Percentiles rank a stretch among this genome's conserved stretches.
Evolutionary conservation across 2,113 vertebrate genomes (phyloP).

Genomic region (Amia ocellicauda): DNA sequence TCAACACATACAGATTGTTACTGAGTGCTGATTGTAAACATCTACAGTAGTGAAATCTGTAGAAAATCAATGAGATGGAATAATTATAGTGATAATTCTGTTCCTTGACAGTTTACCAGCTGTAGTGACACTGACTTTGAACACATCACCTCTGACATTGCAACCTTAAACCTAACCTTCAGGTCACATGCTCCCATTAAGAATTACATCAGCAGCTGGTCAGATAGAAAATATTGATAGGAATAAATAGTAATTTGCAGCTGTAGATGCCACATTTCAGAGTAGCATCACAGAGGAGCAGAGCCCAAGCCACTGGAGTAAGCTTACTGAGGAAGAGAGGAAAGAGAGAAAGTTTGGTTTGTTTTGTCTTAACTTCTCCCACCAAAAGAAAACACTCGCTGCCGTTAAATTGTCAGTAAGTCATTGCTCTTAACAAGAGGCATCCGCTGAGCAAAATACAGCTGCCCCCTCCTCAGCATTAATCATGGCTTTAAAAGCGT

Average conservation of each 20-base stretch:
- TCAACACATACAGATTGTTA: no score
- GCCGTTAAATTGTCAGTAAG: background rate
- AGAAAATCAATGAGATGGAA: no score
- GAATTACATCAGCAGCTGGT: background rate
- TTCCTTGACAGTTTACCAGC: no score
- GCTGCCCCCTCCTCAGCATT: conserved; percentile 32
- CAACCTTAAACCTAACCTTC: background rate
- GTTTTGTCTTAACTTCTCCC: background rate
- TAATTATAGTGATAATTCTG: no score
- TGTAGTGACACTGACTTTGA: background rate
- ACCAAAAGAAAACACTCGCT: background rate
- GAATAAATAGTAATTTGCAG: background rate
- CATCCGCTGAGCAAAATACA: conserved; percentile 4
- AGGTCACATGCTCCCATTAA: background rate
- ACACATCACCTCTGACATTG: background rate
- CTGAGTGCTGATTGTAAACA: no score
- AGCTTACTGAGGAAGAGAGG: background rate
- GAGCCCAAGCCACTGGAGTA: background rate
- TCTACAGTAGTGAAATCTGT: no score
- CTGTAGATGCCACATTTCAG: background rate
- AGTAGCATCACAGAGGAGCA: background rate
- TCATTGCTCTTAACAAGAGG: background rate
- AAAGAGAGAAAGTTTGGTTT: background rate
- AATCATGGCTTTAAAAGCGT: conserved; percentile 47
- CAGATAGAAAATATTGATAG: background rate